Evolutionary conservation across 2,797 vertebrate species (phyloP).

Genomic region (Sitta carolinensis): DNA sequence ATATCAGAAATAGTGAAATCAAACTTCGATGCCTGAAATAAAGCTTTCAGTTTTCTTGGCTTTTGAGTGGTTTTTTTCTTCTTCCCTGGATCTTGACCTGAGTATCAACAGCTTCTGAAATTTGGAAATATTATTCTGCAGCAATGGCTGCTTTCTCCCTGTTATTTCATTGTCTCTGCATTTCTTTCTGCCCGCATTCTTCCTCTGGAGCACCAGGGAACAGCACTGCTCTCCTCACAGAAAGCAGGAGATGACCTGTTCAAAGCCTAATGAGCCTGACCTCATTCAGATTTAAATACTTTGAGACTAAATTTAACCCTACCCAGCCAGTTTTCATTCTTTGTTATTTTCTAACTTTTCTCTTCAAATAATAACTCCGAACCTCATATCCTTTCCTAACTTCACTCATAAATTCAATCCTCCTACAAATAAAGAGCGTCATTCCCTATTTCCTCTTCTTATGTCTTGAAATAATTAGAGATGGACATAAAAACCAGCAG

Average conservation of each 20-base stretch:
- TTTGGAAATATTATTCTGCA: not conserved
- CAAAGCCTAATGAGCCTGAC: constrained; percentile 27
- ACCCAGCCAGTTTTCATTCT: not conserved
- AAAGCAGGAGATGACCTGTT: not conserved
- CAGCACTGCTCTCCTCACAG: not conserved
- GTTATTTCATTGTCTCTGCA: not conserved
- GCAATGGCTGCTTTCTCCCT: not conserved
- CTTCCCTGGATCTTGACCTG: constrained; percentile 28
- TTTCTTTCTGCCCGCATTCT: not conserved
- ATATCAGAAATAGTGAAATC: not conserved
- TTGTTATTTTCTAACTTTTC: not conserved
- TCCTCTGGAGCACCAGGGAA: not conserved
- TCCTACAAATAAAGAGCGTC: not conserved
- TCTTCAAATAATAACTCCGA: not conserved
- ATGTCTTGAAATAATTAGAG: not conserved
- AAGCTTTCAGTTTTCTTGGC: not conserved
- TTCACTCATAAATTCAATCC: not conserved
- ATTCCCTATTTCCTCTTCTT: not conserved
- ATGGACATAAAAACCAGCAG: not conserved
- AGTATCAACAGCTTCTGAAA: constrained; percentile 11
- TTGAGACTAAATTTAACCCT: not conserved
- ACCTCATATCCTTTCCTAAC: not conserved
- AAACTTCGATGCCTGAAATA: not conserved
- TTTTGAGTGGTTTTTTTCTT: not conserved
- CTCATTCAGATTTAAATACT: constrained; percentile 10